Evolutionary conservation across 2,888 invertebrate genomes (phyloP), one percentile per base, ranked within the genome.

Genomic region (Mylabris sibirica): DNA sequence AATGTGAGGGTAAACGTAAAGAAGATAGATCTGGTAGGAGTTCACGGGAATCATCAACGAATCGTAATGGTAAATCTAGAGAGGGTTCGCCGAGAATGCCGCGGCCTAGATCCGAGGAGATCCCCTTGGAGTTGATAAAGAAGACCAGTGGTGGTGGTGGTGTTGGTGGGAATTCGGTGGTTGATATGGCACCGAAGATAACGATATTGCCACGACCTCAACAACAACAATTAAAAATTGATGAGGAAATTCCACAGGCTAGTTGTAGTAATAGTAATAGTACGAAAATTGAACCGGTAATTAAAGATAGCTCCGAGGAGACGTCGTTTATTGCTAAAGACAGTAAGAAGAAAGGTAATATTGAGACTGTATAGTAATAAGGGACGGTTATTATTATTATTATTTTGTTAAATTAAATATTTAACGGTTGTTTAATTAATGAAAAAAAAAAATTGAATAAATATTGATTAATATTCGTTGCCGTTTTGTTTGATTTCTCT

Each of bases 91-190:
- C 91, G 0, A 87, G 89, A 70, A 87, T 90, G 85, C 92, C 93
- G 0, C 86, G 94, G 49, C 91, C 93, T 0, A 87, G 92, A 68
- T 93, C 91, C 26, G 92, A 94, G 79, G 94, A 94, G 77, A 95
- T 95, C 60, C 94, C 94, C 0, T 83, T 95, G 57, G 94, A 94
- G 79, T 90, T 94, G 72, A 93, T 95, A 78, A 90, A 90, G 72
- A 88, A 89, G 70, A 87, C 88, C n/a, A n/a, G n/a, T n/a, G n/a
- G n/a, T n/a, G n/a, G n/a, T n/a, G n/a, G n/a, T n/a, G n/a, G n/a
- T n/a, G n/a, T n/a, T 30, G 30, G 30, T 3, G 85, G 89, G 0
- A 86, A 86, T 60, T 85, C 87, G 26, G 84, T 87, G 71, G 86
- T 86, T 8, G 86, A 84, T 71, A 80, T 83, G 78, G 80, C 82